These are phyloP conservation scores for Venustoraphidia nigricollis DNA, from an alignment of 2,888 invertebrate genomes.

Conservation along the genomic window DNA sequence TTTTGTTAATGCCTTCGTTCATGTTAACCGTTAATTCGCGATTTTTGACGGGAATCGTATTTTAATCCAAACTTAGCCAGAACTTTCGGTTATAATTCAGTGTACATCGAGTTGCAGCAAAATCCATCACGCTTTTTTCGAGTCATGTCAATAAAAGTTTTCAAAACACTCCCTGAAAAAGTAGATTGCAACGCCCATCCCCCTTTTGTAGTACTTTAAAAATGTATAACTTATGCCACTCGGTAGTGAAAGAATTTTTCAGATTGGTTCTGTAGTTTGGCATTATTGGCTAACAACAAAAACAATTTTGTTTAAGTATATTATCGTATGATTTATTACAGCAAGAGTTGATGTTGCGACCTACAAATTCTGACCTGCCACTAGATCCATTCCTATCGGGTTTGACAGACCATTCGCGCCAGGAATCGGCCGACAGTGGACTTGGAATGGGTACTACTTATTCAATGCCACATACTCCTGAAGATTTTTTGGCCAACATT, in stretches of 20 bases:
- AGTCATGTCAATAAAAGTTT: too few relatives aligned
- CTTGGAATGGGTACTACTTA: conserved; percentile 79
- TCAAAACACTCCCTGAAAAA: too few relatives aligned
- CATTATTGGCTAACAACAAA: conserved; percentile 2
- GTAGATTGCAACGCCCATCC: too few relatives aligned
- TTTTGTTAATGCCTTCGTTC: too few relatives aligned
- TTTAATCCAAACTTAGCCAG: too few relatives aligned
- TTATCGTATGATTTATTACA: conserved; percentile 21
- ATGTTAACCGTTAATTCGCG: too few relatives aligned
- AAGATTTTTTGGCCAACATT: conserved; percentile 80
- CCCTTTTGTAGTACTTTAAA: not conserved
- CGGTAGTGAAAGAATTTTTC: not conserved
- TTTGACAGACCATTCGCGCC: conserved; percentile 76
- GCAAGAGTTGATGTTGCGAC: conserved; percentile 61
- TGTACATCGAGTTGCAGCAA: too few relatives aligned
- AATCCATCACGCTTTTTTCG: too few relatives aligned
- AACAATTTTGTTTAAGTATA: conserved; percentile 2
- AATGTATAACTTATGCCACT: not conserved
- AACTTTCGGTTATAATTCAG: too few relatives aligned
- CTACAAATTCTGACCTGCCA: conserved; percentile 44
- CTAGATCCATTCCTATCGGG: conserved; percentile 71
- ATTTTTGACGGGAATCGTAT: too few relatives aligned
- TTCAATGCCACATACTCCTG: conserved; percentile 82
- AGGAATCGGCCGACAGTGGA: conserved; percentile 91
- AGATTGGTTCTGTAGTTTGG: not conserved